These are phyloP conservation scores for Polymixis flavicincta DNA, from an alignment of 2,888 invertebrate genomes.

Conservation along the genomic window DNA sequence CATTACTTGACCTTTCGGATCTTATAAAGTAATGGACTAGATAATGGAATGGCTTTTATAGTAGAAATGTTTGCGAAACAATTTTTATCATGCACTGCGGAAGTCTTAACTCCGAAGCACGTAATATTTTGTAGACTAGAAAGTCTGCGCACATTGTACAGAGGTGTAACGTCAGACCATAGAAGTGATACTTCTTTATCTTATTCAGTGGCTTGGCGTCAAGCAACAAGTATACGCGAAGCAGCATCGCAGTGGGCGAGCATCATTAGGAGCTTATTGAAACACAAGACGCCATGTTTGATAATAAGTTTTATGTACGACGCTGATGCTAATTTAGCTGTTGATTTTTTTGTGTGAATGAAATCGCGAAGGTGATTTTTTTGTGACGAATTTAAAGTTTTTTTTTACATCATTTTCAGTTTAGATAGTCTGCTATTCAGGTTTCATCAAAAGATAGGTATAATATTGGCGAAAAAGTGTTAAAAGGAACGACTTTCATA, in stretches of 20 bases:
- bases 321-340: too few relatives aligned
- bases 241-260: constrained; percentile 66
- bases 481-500: not conserved
- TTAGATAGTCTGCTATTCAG: not conserved
- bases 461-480: not conserved
- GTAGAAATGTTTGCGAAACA: not conserved
- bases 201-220: constrained; percentile 54
- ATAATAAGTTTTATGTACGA: constrained; percentile 48
- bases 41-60: not conserved
- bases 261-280: constrained; percentile 77
- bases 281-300: constrained; percentile 62
- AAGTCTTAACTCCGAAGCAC: not conserved
- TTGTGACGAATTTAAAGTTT: not conserved
- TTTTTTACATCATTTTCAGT: not conserved
- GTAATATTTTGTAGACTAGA: not conserved
- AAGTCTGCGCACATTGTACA: too few relatives aligned
- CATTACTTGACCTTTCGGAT: too few relatives aligned
- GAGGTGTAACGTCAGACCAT: not conserved
- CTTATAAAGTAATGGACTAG: too few relatives aligned
- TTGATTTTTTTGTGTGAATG: constrained; percentile 3
- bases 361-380: not conserved
- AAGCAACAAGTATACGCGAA: constrained; percentile 68
- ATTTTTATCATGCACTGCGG: not conserved
- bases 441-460: not conserved
- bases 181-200: constrained; percentile 36